These are phyloP conservation scores for Monomorium pharaonis DNA, from an alignment of 1,140 invertebrate species.

Conservation along the genomic window DNA sequence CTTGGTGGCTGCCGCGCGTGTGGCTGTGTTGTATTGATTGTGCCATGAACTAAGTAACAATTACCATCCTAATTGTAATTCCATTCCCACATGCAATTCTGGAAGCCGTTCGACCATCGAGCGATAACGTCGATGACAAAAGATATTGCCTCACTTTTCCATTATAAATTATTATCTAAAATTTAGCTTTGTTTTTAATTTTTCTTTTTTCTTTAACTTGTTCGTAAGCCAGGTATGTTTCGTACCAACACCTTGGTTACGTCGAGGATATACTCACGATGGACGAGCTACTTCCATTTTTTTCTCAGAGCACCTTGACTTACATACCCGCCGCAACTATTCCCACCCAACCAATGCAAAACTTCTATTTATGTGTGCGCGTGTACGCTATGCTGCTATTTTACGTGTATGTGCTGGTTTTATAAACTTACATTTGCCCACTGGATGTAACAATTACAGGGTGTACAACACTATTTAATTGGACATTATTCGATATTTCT, in stretches of 20 bases:
- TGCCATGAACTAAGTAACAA: conserved; percentile 33
- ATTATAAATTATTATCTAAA: neutral
- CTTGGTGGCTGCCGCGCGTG: conserved; percentile 56
- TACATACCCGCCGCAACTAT: conserved; percentile 35
- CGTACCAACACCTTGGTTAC: neutral
- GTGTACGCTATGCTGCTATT: conserved; percentile 21
- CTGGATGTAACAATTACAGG: conserved; percentile 43
- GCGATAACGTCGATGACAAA: neutral
- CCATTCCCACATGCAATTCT: neutral
- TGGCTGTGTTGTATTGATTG: conserved; percentile 33
- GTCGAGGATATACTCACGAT: neutral
- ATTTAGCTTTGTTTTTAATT: neutral
- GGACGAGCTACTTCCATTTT: conserved; percentile 12
- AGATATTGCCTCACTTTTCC: neutral
- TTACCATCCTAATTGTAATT: neutral
- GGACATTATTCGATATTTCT: conserved; percentile 21
- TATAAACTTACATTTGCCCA: conserved; percentile 51
- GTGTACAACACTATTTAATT: conserved; percentile 20
- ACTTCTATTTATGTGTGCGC: neutral
- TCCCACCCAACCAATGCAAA: neutral
- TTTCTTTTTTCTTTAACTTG: neutral
- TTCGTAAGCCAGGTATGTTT: neutral
- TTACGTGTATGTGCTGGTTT: conserved; percentile 23
- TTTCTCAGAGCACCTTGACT: conserved; percentile 3
- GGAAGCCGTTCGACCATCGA: conserved; percentile 25